Conservation (phyloP, 1,140 invertebrate genomes). For the Meloidogyne floridensis region DNA sequence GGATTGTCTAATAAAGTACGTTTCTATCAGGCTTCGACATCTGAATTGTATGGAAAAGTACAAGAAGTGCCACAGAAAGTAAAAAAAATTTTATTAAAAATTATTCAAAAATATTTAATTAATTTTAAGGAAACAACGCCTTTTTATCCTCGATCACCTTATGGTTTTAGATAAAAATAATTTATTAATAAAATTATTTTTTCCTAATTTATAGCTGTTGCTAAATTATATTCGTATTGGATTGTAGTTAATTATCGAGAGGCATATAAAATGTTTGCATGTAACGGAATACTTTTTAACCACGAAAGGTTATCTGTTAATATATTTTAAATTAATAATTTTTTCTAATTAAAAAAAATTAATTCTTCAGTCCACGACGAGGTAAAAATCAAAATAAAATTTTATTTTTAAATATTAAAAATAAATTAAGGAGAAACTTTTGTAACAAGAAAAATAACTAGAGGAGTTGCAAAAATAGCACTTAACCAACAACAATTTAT, state of each 20-base stretch:
- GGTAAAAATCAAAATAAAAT: conserved; percentile 69
- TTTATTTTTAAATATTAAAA: conserved; percentile 23
- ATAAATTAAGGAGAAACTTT: conserved; percentile 80
- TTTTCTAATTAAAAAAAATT: neutral
- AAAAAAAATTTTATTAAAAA: neutral
- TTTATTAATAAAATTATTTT: conserved; percentile 16
- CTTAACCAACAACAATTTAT: conserved; percentile 80
- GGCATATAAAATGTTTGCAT: conserved; percentile 95
- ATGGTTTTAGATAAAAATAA: conserved; percentile 74
- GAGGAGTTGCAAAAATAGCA: conserved; percentile 74
- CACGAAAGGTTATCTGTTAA: conserved; percentile 79
- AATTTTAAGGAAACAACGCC: conserved; percentile 82
- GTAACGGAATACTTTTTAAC: conserved; percentile 98
- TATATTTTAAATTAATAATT: neutral
- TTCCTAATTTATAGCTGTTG: conserved; percentile 76
- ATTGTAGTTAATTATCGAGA: conserved; percentile 97
- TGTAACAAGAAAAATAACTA: conserved; percentile 96
- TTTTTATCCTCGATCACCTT: conserved; percentile 98
- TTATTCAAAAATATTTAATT: neutral
- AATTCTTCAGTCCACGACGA: conserved; percentile 77
- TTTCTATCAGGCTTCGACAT: conserved; percentile 98
- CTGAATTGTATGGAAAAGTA: conserved; percentile 96
- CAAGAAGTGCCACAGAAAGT: conserved; percentile 87
- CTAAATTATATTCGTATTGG: conserved; percentile 98
- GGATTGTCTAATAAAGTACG: conserved; percentile 80